Conservation (phyloP, 1,140 invertebrate species). For the Neodiprion fabricii region DNA sequence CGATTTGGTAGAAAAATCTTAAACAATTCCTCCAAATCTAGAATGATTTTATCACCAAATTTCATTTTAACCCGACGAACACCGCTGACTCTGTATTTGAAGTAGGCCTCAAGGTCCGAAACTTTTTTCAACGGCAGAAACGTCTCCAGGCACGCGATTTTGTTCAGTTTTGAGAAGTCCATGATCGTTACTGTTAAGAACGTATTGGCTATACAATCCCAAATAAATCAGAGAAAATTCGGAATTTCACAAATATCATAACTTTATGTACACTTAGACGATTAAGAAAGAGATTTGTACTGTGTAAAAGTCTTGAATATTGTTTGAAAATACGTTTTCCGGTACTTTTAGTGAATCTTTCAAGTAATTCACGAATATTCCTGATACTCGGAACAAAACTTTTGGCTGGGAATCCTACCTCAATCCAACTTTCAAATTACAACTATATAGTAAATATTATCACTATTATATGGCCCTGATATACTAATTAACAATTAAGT, state of each 20-base stretch:
- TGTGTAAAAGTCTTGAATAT: neutral
- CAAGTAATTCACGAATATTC: neutral
- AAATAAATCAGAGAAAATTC: neutral
- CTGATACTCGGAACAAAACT: neutral
- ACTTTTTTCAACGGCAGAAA: too few relatives aligned
- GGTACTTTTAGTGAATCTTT: slow-evolving; percentile 1
- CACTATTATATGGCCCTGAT: neutral
- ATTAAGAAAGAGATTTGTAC: slow-evolving; percentile 1
- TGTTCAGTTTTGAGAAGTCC: too few relatives aligned
- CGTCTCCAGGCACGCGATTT: too few relatives aligned
- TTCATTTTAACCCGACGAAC: too few relatives aligned
- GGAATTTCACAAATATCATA: neutral
- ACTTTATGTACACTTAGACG: neutral
- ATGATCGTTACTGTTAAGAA: too few relatives aligned
- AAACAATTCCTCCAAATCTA: too few relatives aligned
- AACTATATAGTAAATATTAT: neutral
- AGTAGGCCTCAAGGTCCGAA: too few relatives aligned
- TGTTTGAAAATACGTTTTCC: neutral
- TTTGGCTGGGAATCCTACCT: neutral
- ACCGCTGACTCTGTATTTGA: too few relatives aligned
- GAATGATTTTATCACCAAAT: too few relatives aligned
- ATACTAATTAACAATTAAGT: neutral
- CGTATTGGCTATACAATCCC: neutral
- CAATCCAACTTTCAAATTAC: neutral
- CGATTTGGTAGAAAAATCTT: too few relatives aligned